Evolutionary conservation across 2,888 invertebrate species (phyloP), one percentile per base, ranked within the genome.

Genomic region (Oxyteleia sp.): DNA sequence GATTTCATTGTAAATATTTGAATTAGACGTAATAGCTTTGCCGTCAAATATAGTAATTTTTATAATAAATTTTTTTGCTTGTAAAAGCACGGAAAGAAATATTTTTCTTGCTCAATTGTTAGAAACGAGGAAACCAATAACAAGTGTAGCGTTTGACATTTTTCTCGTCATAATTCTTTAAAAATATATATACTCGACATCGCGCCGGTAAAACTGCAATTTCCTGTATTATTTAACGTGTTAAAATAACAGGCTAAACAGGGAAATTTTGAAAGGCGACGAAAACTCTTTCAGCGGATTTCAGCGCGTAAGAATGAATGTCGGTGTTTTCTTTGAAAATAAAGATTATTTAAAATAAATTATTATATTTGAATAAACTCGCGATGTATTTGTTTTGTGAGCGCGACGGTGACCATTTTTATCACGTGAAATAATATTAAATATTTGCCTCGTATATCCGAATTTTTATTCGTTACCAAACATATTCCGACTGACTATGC

Each of bases 291-390:
- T 35, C 7, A 20, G 35, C 16, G 20, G 23, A 32, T 49, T 64
- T 47, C 13, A 13, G 13, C 18, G 4, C 55, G 18, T 13, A 23
- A 20, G 41, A 49, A 47, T 1, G 32, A 43, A n/a, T 23, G n/a
- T 8, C 2, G 8, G 45, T 55, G 55, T 53, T 16, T 61, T 41
- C 51, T 35, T 32, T 49, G 11, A 61, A 72, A 72, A 51, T 35
- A 51, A 11, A 13, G 61, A 29, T 61, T 51, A 72, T 72, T 61
- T 51, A 49, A 47, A 61, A 47, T 29, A 23, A 53, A 53, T 20
- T 51, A 43, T 63, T 72, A 53, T 18, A 45, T 57, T 57, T 45
- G 32, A 47, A 43, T 35, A 45, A 45, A 51, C 38, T n/a, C 20
- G 16, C 2, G 8, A 15, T 32, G 1, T 29, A 41, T 29, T 53